Evolutionary conservation across 1,140 invertebrate species (phyloP).

Genomic region (Potamilus streckersoni): DNA sequence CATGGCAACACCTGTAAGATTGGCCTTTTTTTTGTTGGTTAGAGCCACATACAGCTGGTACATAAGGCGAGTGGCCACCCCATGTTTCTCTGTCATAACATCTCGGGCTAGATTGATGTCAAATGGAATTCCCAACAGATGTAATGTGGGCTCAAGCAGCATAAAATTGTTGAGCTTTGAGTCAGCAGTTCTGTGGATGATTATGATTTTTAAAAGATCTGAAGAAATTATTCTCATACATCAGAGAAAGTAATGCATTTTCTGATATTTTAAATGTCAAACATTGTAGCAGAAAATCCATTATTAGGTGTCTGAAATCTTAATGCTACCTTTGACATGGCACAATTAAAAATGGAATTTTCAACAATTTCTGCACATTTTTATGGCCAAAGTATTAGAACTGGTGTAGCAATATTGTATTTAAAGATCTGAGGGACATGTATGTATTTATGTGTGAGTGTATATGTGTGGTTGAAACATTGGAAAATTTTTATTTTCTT

Average conservation of each 20-base stretch:
- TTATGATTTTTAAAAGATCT: not conserved
- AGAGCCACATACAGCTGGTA: conserved; percentile 68
- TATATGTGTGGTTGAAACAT: too few relatives aligned
- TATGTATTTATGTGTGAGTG: too few relatives aligned
- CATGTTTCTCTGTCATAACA: conserved; percentile 67
- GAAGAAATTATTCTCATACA: not conserved
- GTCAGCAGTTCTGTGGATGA: conserved; percentile 58
- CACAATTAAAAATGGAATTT: too few relatives aligned
- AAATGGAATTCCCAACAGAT: conserved; percentile 65
- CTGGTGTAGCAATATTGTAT: too few relatives aligned
- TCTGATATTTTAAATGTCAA: too few relatives aligned
- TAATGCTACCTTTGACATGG: too few relatives aligned
- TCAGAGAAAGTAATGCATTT: not conserved
- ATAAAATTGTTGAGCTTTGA: conserved; percentile 69
- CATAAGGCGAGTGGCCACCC: conserved; percentile 62
- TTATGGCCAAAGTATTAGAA: too few relatives aligned
- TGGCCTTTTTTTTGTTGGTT: conserved; percentile 67
- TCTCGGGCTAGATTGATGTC: conserved; percentile 66
- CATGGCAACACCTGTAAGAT: conserved; percentile 68
- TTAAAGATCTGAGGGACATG: too few relatives aligned
- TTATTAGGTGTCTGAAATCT: too few relatives aligned
- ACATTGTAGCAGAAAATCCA: too few relatives aligned
- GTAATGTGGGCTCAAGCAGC: conserved; percentile 63
- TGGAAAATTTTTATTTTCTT: too few relatives aligned
- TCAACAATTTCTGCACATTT: too few relatives aligned